Base-by-base conservation (phyloP, 23 tunicate genomes). In the Phallusia fumigata region DNA sequence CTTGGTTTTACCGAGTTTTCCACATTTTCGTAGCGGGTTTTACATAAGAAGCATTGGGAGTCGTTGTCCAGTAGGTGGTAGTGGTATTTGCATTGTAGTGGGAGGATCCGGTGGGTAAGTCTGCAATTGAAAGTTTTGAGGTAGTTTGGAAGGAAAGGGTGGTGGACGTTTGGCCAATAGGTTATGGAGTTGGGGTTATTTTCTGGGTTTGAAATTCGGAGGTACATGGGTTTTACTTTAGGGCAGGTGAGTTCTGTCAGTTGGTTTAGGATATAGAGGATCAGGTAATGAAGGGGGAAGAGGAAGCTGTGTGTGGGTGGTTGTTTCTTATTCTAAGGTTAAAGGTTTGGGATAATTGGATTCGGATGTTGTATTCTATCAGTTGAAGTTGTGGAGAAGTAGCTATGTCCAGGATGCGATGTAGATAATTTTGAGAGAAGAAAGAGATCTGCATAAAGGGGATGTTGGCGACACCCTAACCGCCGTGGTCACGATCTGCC, bases 381-480 rank as follows among this genome's bases (percentile, higher is more conserved):
- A 58, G 28, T 58, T 22, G 28, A 13, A 58, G 69, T 22, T 22
- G 28, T 8, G 69, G 69, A 24, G 69, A 6, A 6, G 28, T 6
- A 1, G 69, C 28, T 58, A 16, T 58, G 16, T 58, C 69, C 28
- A 58, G 16, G 26, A 58, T 58, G 2, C 69, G 8, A 16, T 58
- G 69, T 6, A 21, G 26, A 13, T 58, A 58, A 13, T 58, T 6
- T 21, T 21, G 28, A 58, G 69, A 58, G 69, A 58, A 21, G 28
- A 58, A 58, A 58, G 3, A 58, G 28, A 24, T 58, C 69, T 3
- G 69, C 69, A 13, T 58, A 58, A 1, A 58, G 69, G 69, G 69
- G 26, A 58, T 58, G 69, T 58, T 58, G 69, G 69, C 69, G 69
- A 13, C 69, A 16, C 69, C 69, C 15, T 58, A 58, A 13, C 69